phyloP scores from a whole-genome alignment of 1,140 invertebrate species.

The Agrypnia vestita region DNA sequence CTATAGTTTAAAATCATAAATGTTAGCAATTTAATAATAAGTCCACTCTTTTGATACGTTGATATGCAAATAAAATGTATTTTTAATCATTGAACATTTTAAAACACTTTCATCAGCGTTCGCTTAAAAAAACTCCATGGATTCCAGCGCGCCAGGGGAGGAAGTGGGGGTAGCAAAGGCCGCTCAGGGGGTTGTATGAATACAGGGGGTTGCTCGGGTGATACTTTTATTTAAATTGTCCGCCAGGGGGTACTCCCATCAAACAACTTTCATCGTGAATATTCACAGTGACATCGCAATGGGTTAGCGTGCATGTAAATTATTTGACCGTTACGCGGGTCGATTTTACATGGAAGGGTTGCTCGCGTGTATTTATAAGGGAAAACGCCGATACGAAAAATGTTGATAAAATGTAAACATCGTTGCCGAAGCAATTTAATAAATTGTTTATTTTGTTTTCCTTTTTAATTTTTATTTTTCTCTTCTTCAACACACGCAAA shows the following conservation, averaged over 20 bases:
- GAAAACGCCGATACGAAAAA: constrained; percentile 29
- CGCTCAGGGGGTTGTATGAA: constrained; percentile 15
- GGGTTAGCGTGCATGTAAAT: constrained; percentile 49
- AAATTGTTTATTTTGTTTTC: constrained; percentile 7
- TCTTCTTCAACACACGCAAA: background rate
- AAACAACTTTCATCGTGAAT: constrained; percentile 59
- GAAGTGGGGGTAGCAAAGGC: background rate
- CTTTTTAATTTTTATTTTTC: background rate
- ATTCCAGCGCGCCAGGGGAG: constrained; percentile 15
- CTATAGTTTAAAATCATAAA: too few relatives aligned
- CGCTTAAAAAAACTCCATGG: constrained; percentile 9
- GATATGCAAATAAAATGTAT: constrained; percentile 17
- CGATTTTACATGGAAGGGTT: constrained; percentile 12
- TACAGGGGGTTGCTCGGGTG: constrained; percentile 21
- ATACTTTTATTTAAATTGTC: constrained; percentile 62
- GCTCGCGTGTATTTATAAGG: constrained; percentile 20
- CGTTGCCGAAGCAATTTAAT: constrained; percentile 20
- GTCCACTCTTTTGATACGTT: too few relatives aligned
- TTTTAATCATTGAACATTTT: constrained; percentile 28
- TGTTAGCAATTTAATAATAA: too few relatives aligned
- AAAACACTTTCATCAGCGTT: constrained; percentile 8
- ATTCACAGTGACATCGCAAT: constrained; percentile 51
- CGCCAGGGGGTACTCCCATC: constrained; percentile 59
- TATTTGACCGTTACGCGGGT: constrained; percentile 43
- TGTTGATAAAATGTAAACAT: constrained; percentile 32